Evolutionary conservation across 2,888 invertebrate genomes (phyloP), one percentile per base, ranked within the genome.

Genomic region (Conchocele bisecta): DNA sequence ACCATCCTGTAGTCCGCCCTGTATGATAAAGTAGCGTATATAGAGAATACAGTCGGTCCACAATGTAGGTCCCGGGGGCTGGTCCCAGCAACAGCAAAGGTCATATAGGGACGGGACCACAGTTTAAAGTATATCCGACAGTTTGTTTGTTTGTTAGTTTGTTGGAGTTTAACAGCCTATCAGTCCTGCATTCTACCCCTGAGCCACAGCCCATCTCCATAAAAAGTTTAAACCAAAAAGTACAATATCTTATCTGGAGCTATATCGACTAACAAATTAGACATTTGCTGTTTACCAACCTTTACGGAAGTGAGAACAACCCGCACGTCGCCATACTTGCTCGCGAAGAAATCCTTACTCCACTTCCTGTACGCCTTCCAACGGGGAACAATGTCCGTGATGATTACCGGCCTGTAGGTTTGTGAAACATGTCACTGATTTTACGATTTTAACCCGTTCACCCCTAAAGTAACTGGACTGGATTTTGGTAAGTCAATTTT

Each of bases 361-460:
- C 90, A 90, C 29, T 80, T 82, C 24, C 68, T 75, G 51, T 78
- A 84, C 6, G 90, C 90, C 22, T 79, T 77, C 90, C 90, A 90
- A 0, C 70, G 61, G 0, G 85, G 83, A 7, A 89, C 82, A 15
- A 89, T 83, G 75, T 90, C 89, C 4, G 88, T 87, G 0, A 90
- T 64, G 17, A 90, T 71, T 4, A 90, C 89, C 22, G 90, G 90
- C 90, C 90, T 90, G 61, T 9, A 75, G 63, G 42, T n/a, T n/a
- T n/a, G n/a, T n/a, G n/a, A n/a, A n/a, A n/a, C n/a, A n/a, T n/a
- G n/a, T n/a, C n/a, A n/a, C n/a, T n/a, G n/a, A n/a, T n/a, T n/a
- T n/a, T n/a, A n/a, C n/a, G n/a, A n/a, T n/a, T n/a, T n/a, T n/a
- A n/a, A n/a, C n/a, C n/a, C n/a, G n/a, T n/a, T n/a, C n/a, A n/a